A percentile compares a stretch with the other conserved stretches of the same genome.
Evolutionary conservation across 2,797 vertebrate species (phyloP).

Genomic region (Gadopsis marmoratus): DNA sequence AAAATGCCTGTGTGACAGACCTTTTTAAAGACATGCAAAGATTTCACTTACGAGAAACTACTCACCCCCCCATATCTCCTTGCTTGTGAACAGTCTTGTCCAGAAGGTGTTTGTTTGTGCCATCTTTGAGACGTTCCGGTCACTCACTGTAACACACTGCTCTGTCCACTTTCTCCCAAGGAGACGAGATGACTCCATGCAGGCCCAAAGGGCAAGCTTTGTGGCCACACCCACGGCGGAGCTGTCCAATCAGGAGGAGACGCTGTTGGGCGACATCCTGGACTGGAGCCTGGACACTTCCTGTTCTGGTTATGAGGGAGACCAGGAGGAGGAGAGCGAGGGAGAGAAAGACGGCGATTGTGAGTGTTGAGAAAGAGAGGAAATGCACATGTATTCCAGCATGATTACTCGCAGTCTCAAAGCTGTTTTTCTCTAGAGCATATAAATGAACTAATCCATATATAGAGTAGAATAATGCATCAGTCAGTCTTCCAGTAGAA

Average conservation of each 20-base stretch:
- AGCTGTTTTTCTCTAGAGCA: constrained; percentile 14
- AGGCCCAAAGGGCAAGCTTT: constrained; percentile 90
- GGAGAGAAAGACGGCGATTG: constrained; percentile 91
- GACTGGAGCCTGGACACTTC: constrained; percentile 96
- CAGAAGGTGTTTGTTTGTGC: constrained; percentile 63
- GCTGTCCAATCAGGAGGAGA: constrained; percentile 95
- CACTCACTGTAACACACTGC: constrained; percentile 60
- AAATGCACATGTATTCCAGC: not conserved
- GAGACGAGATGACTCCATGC: constrained; percentile 90
- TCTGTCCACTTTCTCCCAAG: constrained; percentile 73
- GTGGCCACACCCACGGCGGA: constrained; percentile 95
- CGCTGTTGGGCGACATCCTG: constrained; percentile 92
- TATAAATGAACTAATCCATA: constrained; percentile 28
- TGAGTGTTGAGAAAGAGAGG: constrained; percentile 75
- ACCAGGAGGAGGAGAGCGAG: constrained; percentile 93
- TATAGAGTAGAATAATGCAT: constrained; percentile 38
- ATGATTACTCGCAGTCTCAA: constrained; percentile 1
- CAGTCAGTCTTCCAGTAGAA: constrained; percentile 33
- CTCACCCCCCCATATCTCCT: constrained; percentile 1
- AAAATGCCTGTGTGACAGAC: not conserved
- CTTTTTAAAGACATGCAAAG: not conserved
- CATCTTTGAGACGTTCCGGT: constrained; percentile 54
- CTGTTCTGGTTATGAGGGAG: constrained; percentile 95
- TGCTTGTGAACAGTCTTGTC: constrained; percentile 28
- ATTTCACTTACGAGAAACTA: not conserved